Evolutionary conservation across 2,888 invertebrate species (phyloP), one percentile per base, ranked within the genome.

Genomic region (Pandemis cinnamomeana): DNA sequence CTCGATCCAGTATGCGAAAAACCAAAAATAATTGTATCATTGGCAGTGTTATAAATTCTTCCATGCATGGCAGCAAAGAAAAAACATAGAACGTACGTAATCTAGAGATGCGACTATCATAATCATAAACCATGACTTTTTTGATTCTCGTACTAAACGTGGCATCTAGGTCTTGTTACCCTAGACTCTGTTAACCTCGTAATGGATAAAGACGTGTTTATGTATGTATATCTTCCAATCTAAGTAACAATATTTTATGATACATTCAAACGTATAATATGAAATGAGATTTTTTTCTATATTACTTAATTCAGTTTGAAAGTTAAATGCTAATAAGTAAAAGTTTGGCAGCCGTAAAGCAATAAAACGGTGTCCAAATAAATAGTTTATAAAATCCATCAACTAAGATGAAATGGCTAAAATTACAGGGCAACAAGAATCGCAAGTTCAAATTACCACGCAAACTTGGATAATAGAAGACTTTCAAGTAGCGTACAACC

Each of bases 321-420:
- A 63, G 58, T 48, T 68, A 55, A 68, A 68, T 68, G 58, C 61
- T 36, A 72, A 72, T 72, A 42, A 44, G 61, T 8, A 53, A 72
- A 72, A 72, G 51, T 51, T 11, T 8, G 27, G 11, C 10, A 8
- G 7, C 4, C 55, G 55, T 58, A 68, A 68, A 58, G 36, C 55
- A 55, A 5, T 41, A 55, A 44, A 44, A 67, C 20, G 8, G 5
- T 42, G 27, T 27, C 46, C 15, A 36, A 48, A 36, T 44, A 68
- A 68, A 58, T 68, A 67, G 55, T 53, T 67, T n/a, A 6, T 3
- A 11, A 46, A 58, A 58, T 58, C 67, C 67, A 58, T 58, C 44
- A 44, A 58, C 55, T n/a, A 46, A 58, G n/a, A 8, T 44, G 67
- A 58, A 67, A 67, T 44, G 15, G 42, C 67, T 44, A 20, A 53